Evolutionary conservation across 64 coral and sea anemone species (phyloP), one percentile per base, ranked within the genome.

Genomic region (Actinia equina): DNA sequence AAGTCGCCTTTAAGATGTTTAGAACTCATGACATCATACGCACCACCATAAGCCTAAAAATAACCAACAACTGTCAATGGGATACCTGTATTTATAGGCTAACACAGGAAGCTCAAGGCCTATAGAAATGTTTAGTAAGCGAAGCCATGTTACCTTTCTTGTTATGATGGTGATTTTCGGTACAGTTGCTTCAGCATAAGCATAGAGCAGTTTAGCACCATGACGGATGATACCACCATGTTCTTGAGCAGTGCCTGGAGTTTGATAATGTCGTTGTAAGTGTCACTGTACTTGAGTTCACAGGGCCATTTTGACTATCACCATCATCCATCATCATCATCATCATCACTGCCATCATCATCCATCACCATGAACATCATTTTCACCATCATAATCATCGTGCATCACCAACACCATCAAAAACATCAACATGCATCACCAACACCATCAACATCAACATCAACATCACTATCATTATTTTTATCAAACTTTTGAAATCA

Each of bases 11-110:
- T 89, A 0, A 99, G 91, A 82, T 99, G 97, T 84, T 99, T 99
- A 9, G 97, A 99, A 42, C 97, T 99, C 97, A 99, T 99, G 46
- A 99, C 97, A 54, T 99, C 97, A 95, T 99, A 99, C 46, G 97
- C 97, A 85, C 97, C 97, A 88, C 97, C 97, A 87, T 99, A 99
- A 17, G 97, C 97, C 97, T 98, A 59, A 27, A 82, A 5, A 60
- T 27, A 74, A 12, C 37, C n/a, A 26, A 30, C 15, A 74, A 23
- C 69, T 41, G 8, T 74, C 10, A 74, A 6, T 74, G 69, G 69
- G 9, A 14, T 74, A 13, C 9, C n/a, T 74, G 69, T 37, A 1
- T 23, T 7, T 6, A 65, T 7, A 65, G 1, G 22, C 19, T 65
- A 22, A 8, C 61, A 64, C 17, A 62, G 59, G 13, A 2, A 7